Conservation (phyloP, 2,888 invertebrate species). For the Syritta pipiens region DNA sequence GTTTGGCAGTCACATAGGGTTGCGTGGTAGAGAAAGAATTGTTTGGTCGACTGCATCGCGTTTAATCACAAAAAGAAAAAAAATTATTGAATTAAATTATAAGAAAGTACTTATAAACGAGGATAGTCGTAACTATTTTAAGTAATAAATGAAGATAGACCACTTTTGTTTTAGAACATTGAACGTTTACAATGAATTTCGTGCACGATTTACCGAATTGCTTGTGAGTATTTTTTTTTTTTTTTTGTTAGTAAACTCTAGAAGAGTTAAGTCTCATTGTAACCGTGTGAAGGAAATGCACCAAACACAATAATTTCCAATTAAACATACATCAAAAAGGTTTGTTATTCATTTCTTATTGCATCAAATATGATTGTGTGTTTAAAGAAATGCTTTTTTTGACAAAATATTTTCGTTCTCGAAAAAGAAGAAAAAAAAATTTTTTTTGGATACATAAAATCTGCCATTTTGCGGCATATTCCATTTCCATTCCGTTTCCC, state of each 20-base stretch:
- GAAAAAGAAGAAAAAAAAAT: no score
- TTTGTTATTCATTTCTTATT: conserved; percentile 36
- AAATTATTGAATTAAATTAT: conserved; percentile 6
- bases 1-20: conserved; percentile 56
- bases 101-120: conserved; percentile 25
- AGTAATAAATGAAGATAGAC: conserved; percentile 5
- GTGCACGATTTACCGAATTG: not conserved
- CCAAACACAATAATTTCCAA: no score
- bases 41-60: conserved; percentile 26
- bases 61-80: conserved; percentile 3
- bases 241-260: not conserved
- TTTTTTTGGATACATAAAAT: conserved; percentile 64
- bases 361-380: not conserved
- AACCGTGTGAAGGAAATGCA: no score
- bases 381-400: conserved; percentile 16
- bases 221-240: conserved; percentile 7
- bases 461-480: conserved; percentile 70
- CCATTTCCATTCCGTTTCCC: conserved; percentile 65
- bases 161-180: not conserved
- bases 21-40: conserved; percentile 43
- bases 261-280: no score
- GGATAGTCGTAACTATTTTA: conserved; percentile 1
- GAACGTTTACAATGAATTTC: conserved; percentile 19
- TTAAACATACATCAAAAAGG: conserved; percentile 27
- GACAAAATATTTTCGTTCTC: conserved; percentile 28